Conservation (phyloP, 2,113 vertebrate species). For the Chaetodon trifascialis region DNA sequence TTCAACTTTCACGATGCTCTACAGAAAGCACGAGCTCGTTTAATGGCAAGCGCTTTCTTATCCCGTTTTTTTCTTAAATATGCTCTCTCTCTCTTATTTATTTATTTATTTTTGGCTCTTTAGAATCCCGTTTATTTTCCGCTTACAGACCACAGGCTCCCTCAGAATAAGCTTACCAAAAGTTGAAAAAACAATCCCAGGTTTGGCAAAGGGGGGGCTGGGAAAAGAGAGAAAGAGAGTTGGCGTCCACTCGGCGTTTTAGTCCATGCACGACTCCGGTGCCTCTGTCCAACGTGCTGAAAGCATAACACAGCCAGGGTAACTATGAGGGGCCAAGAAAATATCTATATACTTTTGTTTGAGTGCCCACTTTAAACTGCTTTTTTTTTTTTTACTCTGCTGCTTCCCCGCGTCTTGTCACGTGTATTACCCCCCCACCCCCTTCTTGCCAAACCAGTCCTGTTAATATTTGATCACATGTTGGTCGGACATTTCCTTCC, state of each 20-base stretch:
- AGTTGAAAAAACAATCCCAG: conserved; percentile 85
- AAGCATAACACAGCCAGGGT: conserved; percentile 85
- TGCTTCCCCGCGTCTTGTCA: conserved; percentile 90
- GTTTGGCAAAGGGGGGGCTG: conserved; percentile 83
- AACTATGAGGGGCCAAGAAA: conserved; percentile 80
- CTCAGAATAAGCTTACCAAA: conserved; percentile 80
- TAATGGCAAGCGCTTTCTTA: conserved; percentile 55
- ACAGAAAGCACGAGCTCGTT: conserved; percentile 66
- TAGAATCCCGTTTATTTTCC: conserved; percentile 67
- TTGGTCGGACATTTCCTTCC: conserved; percentile 87
- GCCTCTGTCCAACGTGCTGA: conserved; percentile 97
- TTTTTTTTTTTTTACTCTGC: conserved; percentile 70
- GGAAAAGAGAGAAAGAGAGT: conserved; percentile 82
- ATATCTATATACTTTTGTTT: conserved; percentile 86
- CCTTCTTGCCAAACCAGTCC: conserved; percentile 87
- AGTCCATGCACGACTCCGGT: conserved; percentile 86
- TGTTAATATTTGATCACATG: conserved; percentile 93
- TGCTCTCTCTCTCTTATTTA: not conserved
- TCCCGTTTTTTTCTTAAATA: not conserved
- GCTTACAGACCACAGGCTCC: conserved; percentile 71
- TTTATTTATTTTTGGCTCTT: conserved; percentile 2
- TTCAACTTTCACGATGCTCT: conserved; percentile 88
- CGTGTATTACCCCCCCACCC: conserved; percentile 84
- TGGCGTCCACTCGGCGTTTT: conserved; percentile 84
- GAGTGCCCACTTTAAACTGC: conserved; percentile 88